These are phyloP conservation scores for Habrosyne pyritoides DNA, from an alignment of 2,888 invertebrate species.

Conservation along the genomic window DNA sequence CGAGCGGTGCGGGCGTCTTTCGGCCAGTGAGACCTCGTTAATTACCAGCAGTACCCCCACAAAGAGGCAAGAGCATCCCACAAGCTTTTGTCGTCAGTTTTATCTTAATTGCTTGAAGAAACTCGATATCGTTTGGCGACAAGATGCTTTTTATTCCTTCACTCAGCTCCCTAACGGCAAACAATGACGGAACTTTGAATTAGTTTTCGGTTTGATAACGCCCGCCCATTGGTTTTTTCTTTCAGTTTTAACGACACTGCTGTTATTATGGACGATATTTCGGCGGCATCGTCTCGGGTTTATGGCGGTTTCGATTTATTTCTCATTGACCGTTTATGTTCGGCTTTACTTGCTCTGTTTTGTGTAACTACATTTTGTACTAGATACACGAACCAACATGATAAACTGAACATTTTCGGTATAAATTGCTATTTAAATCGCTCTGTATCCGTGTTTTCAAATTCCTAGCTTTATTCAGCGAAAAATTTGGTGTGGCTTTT, in stretches of 20 bases:
- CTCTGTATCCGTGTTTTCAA: neutral
- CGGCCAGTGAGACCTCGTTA: constrained; percentile 62
- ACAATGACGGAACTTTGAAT: constrained; percentile 79
- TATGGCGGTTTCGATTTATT: constrained; percentile 52
- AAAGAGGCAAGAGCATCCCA: constrained; percentile 51
- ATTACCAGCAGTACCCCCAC: constrained; percentile 63
- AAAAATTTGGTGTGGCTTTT: neutral
- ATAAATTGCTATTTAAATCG: neutral
- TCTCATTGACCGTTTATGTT: constrained; percentile 43
- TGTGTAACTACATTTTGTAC: constrained; percentile 27
- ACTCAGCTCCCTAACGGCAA: constrained; percentile 62
- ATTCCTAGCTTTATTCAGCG: neutral
- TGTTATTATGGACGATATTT: constrained; percentile 60
- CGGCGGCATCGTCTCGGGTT: constrained; percentile 53
- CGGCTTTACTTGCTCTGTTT: constrained; percentile 18
- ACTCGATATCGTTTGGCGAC: constrained; percentile 80
- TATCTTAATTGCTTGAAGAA: constrained; percentile 82
- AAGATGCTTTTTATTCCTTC: constrained; percentile 77
- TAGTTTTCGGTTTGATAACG: constrained; percentile 77
- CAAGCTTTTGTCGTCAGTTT: constrained; percentile 73
- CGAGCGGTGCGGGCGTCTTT: constrained; percentile 30
- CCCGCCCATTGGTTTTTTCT: constrained; percentile 48
- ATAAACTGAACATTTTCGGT: constrained; percentile 16
- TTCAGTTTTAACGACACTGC: constrained; percentile 57
- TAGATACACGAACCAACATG: constrained; percentile 23